Evolutionary conservation across 2,113 vertebrate genomes (phyloP).

Genomic region (Rhea americana): DNA sequence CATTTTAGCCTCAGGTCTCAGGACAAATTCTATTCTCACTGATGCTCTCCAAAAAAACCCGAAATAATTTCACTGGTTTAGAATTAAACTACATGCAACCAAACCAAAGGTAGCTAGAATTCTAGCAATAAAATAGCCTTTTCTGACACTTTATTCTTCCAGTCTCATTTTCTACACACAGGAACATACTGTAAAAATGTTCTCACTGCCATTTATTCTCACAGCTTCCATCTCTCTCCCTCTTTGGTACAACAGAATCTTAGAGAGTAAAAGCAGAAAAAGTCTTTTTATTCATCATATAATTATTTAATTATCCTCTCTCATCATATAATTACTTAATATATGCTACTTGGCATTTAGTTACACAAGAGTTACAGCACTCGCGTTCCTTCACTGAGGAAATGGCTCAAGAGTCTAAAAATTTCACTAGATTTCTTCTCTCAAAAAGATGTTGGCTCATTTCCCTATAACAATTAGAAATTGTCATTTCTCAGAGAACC

Average conservation of each 20-base stretch:
- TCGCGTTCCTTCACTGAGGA: background rate
- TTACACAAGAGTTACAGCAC: background rate
- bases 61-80: background rate
- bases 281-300: background rate
- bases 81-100: background rate
- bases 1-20: background rate
- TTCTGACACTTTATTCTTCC: background rate
- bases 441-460: background rate
- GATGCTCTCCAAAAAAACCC: background rate
- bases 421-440: conserved; percentile 12
- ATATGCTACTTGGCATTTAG: conserved; percentile 17
- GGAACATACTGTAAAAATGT: background rate
- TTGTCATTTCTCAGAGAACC: background rate
- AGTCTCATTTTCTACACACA: background rate
- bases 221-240: background rate
- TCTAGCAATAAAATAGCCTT: conserved; percentile 5
- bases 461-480: conserved; percentile 9
- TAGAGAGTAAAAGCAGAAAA: background rate
- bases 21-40: background rate
- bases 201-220: conserved; percentile 18
- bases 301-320: conserved; percentile 7
- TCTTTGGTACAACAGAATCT: background rate
- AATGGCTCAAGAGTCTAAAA: background rate
- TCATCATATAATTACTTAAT: conserved; percentile 1
- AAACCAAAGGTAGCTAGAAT: background rate